Conservation (phyloP, 2,888 invertebrate species). For the Troides helena region DNA sequence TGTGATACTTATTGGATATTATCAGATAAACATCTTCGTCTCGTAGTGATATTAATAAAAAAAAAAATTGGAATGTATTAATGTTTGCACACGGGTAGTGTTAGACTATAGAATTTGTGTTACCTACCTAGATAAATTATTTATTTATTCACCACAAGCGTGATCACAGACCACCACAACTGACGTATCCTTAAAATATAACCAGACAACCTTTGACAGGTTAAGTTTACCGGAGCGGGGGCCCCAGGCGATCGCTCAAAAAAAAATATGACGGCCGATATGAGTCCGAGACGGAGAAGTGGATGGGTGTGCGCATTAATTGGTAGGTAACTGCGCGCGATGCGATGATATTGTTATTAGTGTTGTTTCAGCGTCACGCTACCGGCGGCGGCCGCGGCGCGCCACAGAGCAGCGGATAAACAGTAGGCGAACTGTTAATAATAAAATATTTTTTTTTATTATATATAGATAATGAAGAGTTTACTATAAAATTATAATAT, state of each 20-base stretch:
- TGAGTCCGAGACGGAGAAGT: slow-evolving; percentile 37
- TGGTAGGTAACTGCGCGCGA: slow-evolving; percentile 53
- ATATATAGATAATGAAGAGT: no score
- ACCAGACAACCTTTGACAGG: slow-evolving; percentile 18
- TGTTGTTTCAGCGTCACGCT: slow-evolving; percentile 38
- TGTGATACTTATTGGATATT: no score
- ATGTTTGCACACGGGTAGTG: no score
- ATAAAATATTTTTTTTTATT: no score
- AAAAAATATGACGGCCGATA: slow-evolving; percentile 19
- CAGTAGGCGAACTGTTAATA: neutral
- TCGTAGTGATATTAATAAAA: no score
- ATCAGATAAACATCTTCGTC: no score
- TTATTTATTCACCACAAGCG: no score
- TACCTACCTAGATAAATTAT: no score
- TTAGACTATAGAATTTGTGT: no score
- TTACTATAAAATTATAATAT: no score
- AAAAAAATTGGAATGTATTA: no score
- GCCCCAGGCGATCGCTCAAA: slow-evolving; percentile 23
- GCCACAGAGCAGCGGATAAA: slow-evolving; percentile 17
- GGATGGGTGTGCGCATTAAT: slow-evolving; percentile 48
- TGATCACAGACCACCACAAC: neutral
- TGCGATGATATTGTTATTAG: slow-evolving; percentile 46
- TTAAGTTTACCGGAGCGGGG: slow-evolving; percentile 11
- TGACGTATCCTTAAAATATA: slow-evolving; percentile 1
- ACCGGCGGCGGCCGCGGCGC: slow-evolving; percentile 22